Conservation (phyloP, 2,113 vertebrate genomes). For the Nettapus auritus region DNA sequence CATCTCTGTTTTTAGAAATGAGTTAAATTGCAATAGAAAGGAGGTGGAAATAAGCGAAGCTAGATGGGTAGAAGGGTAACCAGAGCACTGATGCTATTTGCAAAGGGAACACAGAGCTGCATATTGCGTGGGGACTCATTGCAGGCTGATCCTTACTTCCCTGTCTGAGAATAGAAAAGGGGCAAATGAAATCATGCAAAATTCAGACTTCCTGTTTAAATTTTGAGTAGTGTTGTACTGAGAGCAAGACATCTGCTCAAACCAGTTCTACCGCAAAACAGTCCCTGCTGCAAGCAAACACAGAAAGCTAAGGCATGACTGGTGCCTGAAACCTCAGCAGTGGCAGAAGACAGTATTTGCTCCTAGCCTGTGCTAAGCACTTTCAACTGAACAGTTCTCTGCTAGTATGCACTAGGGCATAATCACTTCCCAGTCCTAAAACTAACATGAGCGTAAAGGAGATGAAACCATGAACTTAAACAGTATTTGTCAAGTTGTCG, state of each 20-base stretch:
- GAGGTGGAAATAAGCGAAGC: background rate
- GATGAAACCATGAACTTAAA: background rate
- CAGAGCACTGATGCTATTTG: background rate
- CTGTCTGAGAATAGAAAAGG: background rate
- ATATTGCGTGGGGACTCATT: accelerated
- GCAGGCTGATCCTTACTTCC: background rate
- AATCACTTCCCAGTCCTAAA: background rate
- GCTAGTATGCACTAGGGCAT: background rate
- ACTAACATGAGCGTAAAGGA: background rate
- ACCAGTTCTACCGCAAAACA: background rate
- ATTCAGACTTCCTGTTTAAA: background rate
- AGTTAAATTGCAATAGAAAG: background rate
- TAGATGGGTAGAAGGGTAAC: background rate
- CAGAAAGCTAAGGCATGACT: background rate
- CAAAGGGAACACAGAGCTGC: background rate
- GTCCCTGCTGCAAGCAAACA: background rate
- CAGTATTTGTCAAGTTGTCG: background rate
- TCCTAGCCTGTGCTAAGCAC: background rate
- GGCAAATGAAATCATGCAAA: background rate
- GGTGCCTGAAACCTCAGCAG: background rate
- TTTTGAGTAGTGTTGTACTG: background rate
- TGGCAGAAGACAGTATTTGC: background rate
- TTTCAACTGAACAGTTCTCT: background rate
- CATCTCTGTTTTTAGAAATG: background rate
- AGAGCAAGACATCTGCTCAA: background rate